phyloP scores from a whole-genome alignment of 2,113 vertebrate genomes.

The Myxocyprinus asiaticus region DNA sequence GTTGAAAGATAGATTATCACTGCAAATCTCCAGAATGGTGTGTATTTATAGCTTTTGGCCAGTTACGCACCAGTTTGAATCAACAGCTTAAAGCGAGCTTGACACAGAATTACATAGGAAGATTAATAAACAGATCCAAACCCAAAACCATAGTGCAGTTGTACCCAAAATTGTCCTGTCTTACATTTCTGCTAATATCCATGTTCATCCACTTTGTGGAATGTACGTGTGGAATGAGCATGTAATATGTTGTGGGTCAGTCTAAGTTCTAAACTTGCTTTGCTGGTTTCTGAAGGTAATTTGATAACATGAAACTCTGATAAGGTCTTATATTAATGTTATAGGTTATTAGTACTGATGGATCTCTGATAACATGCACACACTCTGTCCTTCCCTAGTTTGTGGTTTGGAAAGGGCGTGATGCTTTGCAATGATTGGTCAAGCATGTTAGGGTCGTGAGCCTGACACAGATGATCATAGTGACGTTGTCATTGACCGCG shows the following conservation, averaged over 20 bases:
- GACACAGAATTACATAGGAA: not conserved
- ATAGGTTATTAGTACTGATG: not conserved
- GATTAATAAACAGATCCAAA: not conserved
- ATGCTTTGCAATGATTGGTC: slow-evolving; percentile 33
- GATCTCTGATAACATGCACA: slow-evolving; percentile 15
- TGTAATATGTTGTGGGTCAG: not conserved
- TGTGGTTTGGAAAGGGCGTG: slow-evolving; percentile 13
- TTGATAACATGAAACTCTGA: slow-evolving; percentile 27
- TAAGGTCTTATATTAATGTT: not conserved
- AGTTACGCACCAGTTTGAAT: not conserved
- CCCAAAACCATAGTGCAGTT: no score
- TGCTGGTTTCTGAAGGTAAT: not conserved
- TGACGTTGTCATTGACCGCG: slow-evolving; percentile 46
- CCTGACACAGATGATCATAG: slow-evolving; percentile 39
- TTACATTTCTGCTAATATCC: not conserved
- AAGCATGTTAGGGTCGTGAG: slow-evolving; percentile 35
- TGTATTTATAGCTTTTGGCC: not conserved
- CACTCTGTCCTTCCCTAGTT: not conserved
- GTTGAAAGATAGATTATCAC: slow-evolving; percentile 17
- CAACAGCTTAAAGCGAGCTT: not conserved
- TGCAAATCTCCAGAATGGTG: not conserved
- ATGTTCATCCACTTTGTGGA: not conserved
- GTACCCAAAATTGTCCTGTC: no score
- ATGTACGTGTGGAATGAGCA: not conserved
- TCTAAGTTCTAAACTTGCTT: not conserved